These are phyloP conservation scores for rat (Rattus norvegicus) DNA, from an alignment of 2,113 vertebrate genomes.

Conservation along the genomic window GRCr8 NC_086019.1:227143001-227143500, in stretches of 20 bases:
- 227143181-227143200: not conserved
- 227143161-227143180: not conserved
- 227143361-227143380: not conserved
- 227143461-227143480: too few species aligned
- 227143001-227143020: not conserved
- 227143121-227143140: not conserved
- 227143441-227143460: not conserved
- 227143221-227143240: not conserved
- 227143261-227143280: not conserved
- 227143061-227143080: not conserved
- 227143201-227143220: not conserved
- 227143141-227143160: not conserved
- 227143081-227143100: not conserved
- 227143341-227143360: not conserved
- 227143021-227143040: not conserved
- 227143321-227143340: not conserved
- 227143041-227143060: not conserved
- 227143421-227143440: not conserved
- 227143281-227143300: not conserved
- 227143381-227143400: not conserved
- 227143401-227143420: conserved; percentile 39
- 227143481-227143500: too few species aligned
- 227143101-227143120: not conserved
- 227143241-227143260: not conserved
- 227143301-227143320: not conserved